Percentiles rank a stretch among this genome's conserved stretches.
Evolutionary conservation across 2,113 vertebrate species (phyloP).

Genomic region (Anarhynchus alexandrinus): DNA sequence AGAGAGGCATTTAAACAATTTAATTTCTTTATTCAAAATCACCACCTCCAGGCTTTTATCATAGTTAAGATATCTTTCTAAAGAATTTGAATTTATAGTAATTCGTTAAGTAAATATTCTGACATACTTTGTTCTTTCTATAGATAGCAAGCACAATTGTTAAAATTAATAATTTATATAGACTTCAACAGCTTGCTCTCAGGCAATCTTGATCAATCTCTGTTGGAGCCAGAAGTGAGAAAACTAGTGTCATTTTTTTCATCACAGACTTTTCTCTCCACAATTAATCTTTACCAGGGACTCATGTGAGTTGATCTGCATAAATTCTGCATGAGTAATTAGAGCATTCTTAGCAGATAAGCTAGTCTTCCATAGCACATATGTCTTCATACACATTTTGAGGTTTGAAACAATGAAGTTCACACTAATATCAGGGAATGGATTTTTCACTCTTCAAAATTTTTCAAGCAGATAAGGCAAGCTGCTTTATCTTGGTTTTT

Average conservation of each 20-base stretch:
- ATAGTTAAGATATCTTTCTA: not conserved
- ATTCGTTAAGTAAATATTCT: not conserved
- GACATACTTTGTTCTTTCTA: not conserved
- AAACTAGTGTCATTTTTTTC: not conserved
- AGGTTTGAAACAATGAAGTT: not conserved
- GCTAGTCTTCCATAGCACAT: not conserved
- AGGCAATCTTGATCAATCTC: not conserved
- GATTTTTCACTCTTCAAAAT: not conserved
- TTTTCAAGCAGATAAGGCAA: not conserved
- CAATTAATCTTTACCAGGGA: not conserved
- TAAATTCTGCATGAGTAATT: not conserved
- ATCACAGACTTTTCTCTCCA: not conserved
- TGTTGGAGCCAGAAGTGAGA: not conserved
- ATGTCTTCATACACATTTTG: not conserved
- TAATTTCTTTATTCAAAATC: not conserved
- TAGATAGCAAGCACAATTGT: not conserved
- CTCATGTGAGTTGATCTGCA: not conserved
- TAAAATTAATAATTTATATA: not conserved
- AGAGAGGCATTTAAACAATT: not conserved
- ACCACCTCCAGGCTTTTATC: not conserved
- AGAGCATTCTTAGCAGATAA: not conserved
- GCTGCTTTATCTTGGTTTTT: not conserved
- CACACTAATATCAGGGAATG: not conserved
- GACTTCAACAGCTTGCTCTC: not conserved
- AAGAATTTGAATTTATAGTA: not conserved